Evolutionary conservation across 2,113 vertebrate genomes (phyloP), one percentile per base, ranked within the genome.

Genomic region (Silurus asotus): DNA sequence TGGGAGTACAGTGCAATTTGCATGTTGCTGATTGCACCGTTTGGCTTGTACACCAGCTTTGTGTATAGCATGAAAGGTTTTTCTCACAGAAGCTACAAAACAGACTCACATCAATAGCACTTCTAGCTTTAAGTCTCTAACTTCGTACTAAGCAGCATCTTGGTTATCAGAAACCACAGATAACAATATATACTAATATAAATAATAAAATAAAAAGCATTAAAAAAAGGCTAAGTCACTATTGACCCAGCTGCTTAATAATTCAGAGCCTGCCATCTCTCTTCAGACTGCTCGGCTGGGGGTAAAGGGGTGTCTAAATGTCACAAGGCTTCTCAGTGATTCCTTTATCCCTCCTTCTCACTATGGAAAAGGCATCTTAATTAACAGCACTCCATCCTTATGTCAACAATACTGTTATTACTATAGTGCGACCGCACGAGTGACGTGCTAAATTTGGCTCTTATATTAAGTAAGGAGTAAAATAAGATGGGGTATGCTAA

Each of bases 181-280:
- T 37, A 72, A 86, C 62, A 65, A 65, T 51, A 64, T 55, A 61
- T 56, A 61, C 2, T 53, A 92, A 94, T 92, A 90, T 65, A 93
- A 93, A 93, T 91, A 90, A 84, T 84, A 89, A 89, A 87, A 86
- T 72, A 90, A 59, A 90, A 37, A 89, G 90, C 89, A 87, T 85
- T 72, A 90, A 59, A 90, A 90, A 89, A 90, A 91, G 90, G 90
- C 89, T 87, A 84, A 88, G 90, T 90, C 23, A 67, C 65, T 23
- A 37, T 78, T 70, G 89, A 91, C 88, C 88, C 77, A 49, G 49
- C 85, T 88, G 87, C 89, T 94, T 92, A 94, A 94, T 94, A 92
- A 94, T 94, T 93, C 92, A 93, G 91, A 81, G 53, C 11, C 65
- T 65, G 70, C 53, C 56, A 77, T 25, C 45, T 87, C 86, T 82